Evolutionary conservation across 2,113 vertebrate species (phyloP).

Genomic region (Lamprotornis superbus): DNA sequence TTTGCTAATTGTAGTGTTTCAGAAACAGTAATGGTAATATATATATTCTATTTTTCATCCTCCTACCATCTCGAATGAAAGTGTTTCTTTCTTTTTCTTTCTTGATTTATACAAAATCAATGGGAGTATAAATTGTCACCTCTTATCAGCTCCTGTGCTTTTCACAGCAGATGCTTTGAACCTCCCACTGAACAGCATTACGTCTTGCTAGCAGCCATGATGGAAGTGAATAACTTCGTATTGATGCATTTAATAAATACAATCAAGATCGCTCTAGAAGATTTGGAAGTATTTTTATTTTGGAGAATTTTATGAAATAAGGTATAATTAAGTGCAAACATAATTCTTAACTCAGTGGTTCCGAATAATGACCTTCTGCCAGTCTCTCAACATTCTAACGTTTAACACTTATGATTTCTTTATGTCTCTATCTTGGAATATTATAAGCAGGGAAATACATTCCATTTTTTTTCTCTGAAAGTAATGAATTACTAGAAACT

Average conservation of each 20-base stretch:
- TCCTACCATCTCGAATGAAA: not conserved
- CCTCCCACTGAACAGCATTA: conserved; percentile 48
- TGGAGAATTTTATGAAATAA: not conserved
- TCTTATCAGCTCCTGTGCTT: conserved; percentile 12
- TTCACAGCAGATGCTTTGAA: conserved; percentile 41
- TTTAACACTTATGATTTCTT: not conserved
- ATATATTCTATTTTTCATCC: not conserved
- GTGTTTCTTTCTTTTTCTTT: not conserved
- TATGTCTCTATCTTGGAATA: not conserved
- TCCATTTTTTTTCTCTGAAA: not conserved
- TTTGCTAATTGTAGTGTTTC: not conserved
- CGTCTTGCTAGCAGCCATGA: conserved; percentile 60
- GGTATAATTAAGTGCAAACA: not conserved
- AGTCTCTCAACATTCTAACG: not conserved
- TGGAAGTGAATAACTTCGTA: conserved; percentile 4
- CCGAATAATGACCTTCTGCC: not conserved
- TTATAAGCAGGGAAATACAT: not conserved
- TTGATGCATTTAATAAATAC: not conserved
- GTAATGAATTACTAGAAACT: not conserved
- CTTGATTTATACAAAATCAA: conserved; percentile 12
- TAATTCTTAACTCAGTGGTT: not conserved
- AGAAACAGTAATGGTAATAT: not conserved
- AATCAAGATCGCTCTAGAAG: not conserved
- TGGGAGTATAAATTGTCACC: conserved; percentile 11
- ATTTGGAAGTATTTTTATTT: not conserved